Conservation (phyloP, 2,113 vertebrate genomes). For the Coturnix japonica region DNA sequence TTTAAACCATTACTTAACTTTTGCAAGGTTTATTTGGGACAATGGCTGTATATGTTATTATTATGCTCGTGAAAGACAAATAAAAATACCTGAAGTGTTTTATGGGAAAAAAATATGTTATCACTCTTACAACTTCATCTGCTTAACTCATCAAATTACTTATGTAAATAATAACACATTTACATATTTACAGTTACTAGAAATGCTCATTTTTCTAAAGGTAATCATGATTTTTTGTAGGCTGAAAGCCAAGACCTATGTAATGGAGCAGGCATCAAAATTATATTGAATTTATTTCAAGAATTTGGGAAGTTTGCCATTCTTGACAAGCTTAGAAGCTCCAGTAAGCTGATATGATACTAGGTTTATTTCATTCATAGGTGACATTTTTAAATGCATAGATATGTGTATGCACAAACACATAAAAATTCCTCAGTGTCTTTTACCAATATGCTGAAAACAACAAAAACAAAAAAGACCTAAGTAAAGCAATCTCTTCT, state of each 20-base stretch:
- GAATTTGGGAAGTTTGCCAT: neutral
- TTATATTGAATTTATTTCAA: neutral
- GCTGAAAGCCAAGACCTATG: neutral
- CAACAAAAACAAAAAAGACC: neutral
- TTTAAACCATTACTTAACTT: neutral
- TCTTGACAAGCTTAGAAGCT: neutral
- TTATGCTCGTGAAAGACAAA: neutral
- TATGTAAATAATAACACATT: neutral
- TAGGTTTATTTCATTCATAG: neutral
- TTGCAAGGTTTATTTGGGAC: neutral
- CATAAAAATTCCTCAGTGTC: neutral
- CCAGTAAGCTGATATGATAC: neutral
- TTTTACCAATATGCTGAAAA: no score
- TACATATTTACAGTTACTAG: neutral
- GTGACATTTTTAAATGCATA: neutral
- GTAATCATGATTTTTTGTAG: neutral
- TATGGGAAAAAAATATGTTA: neutral
- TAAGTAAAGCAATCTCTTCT: neutral
- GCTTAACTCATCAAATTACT: neutral
- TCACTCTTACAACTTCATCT: neutral
- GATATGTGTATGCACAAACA: accelerated
- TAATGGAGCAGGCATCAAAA: neutral
- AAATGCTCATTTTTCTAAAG: neutral
- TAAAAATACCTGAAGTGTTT: neutral
- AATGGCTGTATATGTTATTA: neutral